Evolutionary conservation across 2,797 vertebrate genomes (phyloP).

Genomic region (Limosa lapponica): DNA sequence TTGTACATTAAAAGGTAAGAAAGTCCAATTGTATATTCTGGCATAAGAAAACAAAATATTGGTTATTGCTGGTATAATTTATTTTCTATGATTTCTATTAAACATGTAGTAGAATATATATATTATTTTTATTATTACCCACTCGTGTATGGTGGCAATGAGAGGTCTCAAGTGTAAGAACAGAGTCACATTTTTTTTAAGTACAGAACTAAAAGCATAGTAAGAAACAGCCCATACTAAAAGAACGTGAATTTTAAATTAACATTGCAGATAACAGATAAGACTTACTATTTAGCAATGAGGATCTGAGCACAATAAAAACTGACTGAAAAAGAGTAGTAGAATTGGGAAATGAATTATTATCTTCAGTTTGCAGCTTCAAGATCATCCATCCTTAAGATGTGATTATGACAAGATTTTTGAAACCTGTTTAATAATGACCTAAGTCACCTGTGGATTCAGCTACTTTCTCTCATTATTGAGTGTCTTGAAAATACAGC

Average conservation of each 20-base stretch:
- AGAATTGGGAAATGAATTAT: neutral
- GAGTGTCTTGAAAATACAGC: neutral
- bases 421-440: neutral
- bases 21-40: accelerated
- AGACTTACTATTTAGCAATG: neutral
- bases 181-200: neutral
- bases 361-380: neutral
- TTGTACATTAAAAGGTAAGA: neutral
- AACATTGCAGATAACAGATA: neutral
- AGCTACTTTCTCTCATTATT: neutral
- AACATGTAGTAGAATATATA: neutral
- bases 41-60: neutral
- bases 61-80: neutral
- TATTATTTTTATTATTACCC: neutral
- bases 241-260: neutral
- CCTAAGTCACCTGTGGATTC: neutral
- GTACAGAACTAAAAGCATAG: neutral
- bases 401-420: neutral
- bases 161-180: neutral
- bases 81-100: neutral
- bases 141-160: neutral
- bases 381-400: neutral
- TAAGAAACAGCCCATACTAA: accelerated
- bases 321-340: neutral
- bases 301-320: neutral